Base-by-base conservation (phyloP, 2,888 invertebrate species). In the Bombyx huttoni region DNA sequence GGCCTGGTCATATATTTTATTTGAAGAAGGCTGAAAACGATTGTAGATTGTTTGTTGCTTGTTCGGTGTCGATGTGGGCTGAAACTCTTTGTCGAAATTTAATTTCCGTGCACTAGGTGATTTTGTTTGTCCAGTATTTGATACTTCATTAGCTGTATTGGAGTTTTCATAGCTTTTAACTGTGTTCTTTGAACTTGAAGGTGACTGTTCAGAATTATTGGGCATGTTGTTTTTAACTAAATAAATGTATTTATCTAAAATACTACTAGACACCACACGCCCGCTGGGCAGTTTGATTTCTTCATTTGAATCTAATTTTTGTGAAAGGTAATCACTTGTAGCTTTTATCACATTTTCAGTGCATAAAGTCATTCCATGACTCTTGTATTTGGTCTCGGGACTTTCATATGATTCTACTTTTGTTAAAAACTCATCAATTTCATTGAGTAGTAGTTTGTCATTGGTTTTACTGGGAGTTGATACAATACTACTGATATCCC, bases 351-450 rank as follows among this genome's bases (percentile, higher is more conserved):
- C 75, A 70, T 81, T 79, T 53, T 83, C 81, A 34, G 83, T 58
- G 53, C 68, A 75, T 1, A 73, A 49, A 13, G 58, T 51, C 13
- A 56, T 24, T 13, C 75, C 67, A 50, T 63, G 61, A 34, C 68
- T 67, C 33, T 75, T 79, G 49, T 63, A 73, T 57, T 77, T 78
- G 9, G 67, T 61, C 3, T 84, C 82, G 0, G 88, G 85, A 51
- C 72, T 76, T 56, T 88, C 85, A 54, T 86, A 88, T 5, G 75
- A 69, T 50, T 89, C 87, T 2, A 88, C 84, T 75, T 81, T 87
- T 40, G 75, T 84, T 10, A 89, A 63, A 58, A 88, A 89, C 52
- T 87, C 84, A 57, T 89, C 89, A 56, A 89, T 89, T 78, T 89
- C 89, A 61, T 81, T 73, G 0, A 89, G 65, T 46, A 89, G 70